Evolutionary conservation across 2,888 invertebrate species (phyloP).

Genomic region (Helobdella robusta): DNA sequence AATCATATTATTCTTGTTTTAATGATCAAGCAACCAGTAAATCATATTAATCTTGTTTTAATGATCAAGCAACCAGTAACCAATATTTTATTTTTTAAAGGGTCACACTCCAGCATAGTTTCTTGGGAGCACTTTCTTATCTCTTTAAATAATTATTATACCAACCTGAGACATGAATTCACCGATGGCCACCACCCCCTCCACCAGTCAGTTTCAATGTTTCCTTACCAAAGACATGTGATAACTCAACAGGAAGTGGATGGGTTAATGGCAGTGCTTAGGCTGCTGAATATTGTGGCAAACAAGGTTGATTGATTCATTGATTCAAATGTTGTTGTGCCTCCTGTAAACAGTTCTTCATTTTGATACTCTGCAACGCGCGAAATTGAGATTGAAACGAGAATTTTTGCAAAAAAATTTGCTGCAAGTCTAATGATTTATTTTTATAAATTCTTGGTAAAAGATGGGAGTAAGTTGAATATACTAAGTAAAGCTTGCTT

Average conservation of each 20-base stretch:
- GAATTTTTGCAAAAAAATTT: no score
- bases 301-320: conserved; percentile 27
- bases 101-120: conserved; percentile 52
- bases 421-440: no score
- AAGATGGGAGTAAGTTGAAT: neutral
- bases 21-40: no score
- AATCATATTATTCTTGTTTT: no score
- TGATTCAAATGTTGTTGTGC: neutral
- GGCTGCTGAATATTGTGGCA: conserved; percentile 68
- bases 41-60: no score
- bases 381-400: no score
- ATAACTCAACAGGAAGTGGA: conserved; percentile 74
- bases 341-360: no score
- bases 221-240: conserved; percentile 40
- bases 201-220: conserved; percentile 53
- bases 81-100: conserved; percentile 48
- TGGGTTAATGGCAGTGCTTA: conserved; percentile 71
- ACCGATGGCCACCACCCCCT: neutral
- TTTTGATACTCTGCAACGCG: no score
- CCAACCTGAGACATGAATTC: conserved; percentile 52
- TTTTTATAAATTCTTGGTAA: no score
- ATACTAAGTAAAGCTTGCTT: neutral
- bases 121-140: conserved; percentile 78
- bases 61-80: no score
- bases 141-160: conserved; percentile 59